Percentiles rank a stretch among this genome's conserved stretches.
Conservation (phyloP, 2,888 invertebrate species). For the Amiota communis region DNA sequence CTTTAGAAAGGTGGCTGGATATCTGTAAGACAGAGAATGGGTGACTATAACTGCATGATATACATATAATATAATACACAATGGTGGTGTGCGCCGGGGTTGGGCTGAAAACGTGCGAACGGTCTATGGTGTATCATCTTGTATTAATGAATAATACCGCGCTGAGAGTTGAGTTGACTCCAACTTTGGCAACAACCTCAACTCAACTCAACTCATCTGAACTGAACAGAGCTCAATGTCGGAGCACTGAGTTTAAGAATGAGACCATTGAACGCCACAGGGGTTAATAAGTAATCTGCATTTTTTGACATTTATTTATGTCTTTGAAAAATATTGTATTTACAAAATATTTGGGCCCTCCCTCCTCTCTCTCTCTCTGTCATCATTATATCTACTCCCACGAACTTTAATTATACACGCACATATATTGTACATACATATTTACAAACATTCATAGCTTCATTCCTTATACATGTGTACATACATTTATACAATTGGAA, state of each 20-base stretch:
- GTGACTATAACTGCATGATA: no score
- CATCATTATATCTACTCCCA: slow-evolving; percentile 33
- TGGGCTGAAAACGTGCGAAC: slow-evolving; percentile 28
- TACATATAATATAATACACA: no score
- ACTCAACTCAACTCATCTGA: no score
- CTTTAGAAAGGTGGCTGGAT: not conserved
- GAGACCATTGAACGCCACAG: slow-evolving; percentile 60
- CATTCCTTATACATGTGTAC: not conserved
- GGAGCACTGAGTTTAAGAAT: no score
- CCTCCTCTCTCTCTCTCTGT: slow-evolving; percentile 40
- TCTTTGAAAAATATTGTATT: slow-evolving; percentile 59
- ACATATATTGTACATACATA: no score
- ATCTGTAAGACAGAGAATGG: no score
- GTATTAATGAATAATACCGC: slow-evolving; percentile 71
- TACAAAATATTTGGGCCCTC: slow-evolving; percentile 39
- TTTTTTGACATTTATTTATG: slow-evolving; percentile 72
- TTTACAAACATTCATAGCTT: no score
- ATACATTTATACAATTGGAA: not conserved
- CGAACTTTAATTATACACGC: slow-evolving; percentile 18
- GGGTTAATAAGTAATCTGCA: slow-evolving; percentile 72
- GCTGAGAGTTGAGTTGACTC: slow-evolving; percentile 40
- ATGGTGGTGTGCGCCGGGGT: slow-evolving; percentile 15
- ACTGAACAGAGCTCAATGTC: no score
- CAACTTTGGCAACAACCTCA: slow-evolving; percentile 18
- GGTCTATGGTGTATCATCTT: slow-evolving; percentile 33